Percentiles rank a stretch among this genome's conserved stretches.
These are phyloP conservation scores for Manis pentadactyla DNA, from an alignment of 2,797 vertebrate species.

Conservation along the genomic window DNA sequence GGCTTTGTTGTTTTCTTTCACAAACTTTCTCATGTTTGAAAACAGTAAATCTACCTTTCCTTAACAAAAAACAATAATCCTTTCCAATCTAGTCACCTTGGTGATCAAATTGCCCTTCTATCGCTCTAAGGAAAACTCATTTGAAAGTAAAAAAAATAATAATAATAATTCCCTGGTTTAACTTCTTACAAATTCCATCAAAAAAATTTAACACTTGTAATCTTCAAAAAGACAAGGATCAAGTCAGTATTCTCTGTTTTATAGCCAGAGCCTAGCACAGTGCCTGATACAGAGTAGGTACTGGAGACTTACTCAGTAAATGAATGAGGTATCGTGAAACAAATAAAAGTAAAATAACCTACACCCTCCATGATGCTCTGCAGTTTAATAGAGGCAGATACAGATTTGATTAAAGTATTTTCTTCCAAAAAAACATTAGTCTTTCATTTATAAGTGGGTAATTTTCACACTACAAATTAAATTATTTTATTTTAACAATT, in stretches of 20 bases:
- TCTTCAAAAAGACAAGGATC: neutral
- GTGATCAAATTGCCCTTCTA: neutral
- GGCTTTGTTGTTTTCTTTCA: neutral
- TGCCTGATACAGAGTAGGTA: neutral
- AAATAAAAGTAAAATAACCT: neutral
- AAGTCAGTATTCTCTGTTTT: neutral
- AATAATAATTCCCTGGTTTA: neutral
- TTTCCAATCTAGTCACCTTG: neutral
- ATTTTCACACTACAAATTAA: neutral
- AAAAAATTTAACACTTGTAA: neutral
- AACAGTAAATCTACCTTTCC: neutral
- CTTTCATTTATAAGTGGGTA: neutral
- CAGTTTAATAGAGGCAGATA: neutral
- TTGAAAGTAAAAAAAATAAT: neutral
- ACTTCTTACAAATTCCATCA: neutral
- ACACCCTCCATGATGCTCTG: neutral
- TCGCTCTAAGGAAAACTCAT: neutral
- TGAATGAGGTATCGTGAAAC: neutral
- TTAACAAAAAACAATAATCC: slow-evolving; percentile 35
- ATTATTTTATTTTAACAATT: neutral
- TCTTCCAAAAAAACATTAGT: neutral
- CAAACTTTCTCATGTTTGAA: slow-evolving; percentile 55
- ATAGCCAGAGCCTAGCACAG: neutral
- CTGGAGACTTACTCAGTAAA: neutral
- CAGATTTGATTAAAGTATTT: neutral